These are phyloP conservation scores for Spea multiplicata DNA, from an alignment of 2,113 vertebrate genomes.

Conservation along the genomic window DNA sequence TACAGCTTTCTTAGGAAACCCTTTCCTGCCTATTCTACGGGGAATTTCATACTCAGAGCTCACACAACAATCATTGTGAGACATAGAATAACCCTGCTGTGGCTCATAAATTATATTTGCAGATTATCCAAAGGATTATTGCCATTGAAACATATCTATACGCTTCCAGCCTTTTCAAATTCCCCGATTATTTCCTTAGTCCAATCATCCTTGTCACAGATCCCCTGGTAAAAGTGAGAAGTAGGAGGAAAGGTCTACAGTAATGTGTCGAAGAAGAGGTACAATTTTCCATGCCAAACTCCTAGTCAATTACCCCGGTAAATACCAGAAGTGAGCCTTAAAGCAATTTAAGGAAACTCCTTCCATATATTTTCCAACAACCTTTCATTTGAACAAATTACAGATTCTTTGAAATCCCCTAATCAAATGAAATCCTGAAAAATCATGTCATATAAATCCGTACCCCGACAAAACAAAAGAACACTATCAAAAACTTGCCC, in stretches of 20 bases:
- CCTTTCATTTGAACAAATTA: constrained; percentile 29
- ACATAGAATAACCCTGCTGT: constrained; percentile 66
- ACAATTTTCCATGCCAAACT: constrained; percentile 50
- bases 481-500: background rate
- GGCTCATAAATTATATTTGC: constrained; percentile 68
- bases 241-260: constrained; percentile 21
- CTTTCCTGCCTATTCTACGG: constrained; percentile 47
- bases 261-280: constrained; percentile 43
- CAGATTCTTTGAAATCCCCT: constrained; percentile 22
- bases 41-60: constrained; percentile 70
- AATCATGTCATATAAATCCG: background rate
- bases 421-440: constrained; percentile 7
- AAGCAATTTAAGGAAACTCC: background rate
- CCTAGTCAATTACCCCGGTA: constrained; percentile 19
- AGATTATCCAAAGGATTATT: constrained; percentile 63
- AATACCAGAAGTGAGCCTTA: constrained; percentile 27
- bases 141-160: constrained; percentile 56
- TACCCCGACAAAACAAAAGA: background rate
- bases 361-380: constrained; percentile 33
- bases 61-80: constrained; percentile 65
- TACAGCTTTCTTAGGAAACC: constrained; percentile 63
- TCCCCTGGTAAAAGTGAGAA: constrained; percentile 42
- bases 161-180: constrained; percentile 50
- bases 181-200: constrained; percentile 48
- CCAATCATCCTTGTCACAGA: constrained; percentile 26